Evolutionary conservation across 2,113 vertebrate species (phyloP).

Genomic region (Holacanthus passer): DNA sequence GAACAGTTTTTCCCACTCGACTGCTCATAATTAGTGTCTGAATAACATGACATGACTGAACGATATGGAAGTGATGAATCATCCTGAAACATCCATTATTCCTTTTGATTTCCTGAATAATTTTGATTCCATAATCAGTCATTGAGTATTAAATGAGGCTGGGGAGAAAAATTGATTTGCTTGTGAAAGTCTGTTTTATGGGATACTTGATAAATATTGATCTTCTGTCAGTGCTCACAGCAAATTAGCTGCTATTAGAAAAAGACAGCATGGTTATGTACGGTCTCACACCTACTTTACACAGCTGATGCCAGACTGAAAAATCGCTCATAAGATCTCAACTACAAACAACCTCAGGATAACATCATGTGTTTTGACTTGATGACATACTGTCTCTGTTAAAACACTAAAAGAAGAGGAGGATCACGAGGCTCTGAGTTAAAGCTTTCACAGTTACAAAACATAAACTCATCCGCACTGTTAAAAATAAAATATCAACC

Average conservation of each 20-base stretch:
- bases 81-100: neutral
- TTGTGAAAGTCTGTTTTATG: neutral
- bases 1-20: neutral
- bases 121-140: neutral
- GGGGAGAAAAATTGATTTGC: neutral
- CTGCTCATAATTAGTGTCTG: neutral
- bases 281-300: neutral
- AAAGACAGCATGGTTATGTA: neutral
- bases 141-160: neutral
- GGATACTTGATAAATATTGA: neutral
- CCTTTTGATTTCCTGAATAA: too few relatives aligned
- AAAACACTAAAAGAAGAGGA: neutral
- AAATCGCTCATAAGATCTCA: neutral
- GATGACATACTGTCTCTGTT: slow-evolving; percentile 35
- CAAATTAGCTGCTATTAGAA: slow-evolving; percentile 5
- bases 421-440: neutral
- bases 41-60: neutral
- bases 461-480: slow-evolving; percentile 17
- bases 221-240: neutral
- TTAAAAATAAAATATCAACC: slow-evolving; percentile 31
- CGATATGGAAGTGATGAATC: neutral
- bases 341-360: slow-evolving; percentile 1
- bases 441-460: slow-evolving; percentile 11
- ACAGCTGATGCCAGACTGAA: slow-evolving; percentile 1
- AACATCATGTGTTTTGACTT: slow-evolving; percentile 23